Evolutionary conservation across 2,888 invertebrate genomes (phyloP), one percentile per base, ranked within the genome.

Genomic region (Flabesymbios commensalis): DNA sequence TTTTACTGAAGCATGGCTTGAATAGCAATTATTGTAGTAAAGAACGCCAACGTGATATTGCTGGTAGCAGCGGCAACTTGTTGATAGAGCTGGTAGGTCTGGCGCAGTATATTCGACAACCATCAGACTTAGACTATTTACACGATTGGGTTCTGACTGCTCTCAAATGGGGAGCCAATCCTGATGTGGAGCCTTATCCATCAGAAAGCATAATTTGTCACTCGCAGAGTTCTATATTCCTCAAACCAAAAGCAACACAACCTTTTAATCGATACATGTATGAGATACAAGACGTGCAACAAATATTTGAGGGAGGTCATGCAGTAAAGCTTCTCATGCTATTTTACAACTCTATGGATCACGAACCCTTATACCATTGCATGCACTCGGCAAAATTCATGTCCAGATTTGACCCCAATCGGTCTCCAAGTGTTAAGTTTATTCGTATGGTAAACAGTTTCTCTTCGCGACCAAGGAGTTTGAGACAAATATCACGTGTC

Each of bases 121-220:
- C 88, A 59, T 84, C 85, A 54, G 90, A 90, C 76, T 87, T 90
- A 74, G 85, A 87, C 68, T 88, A 88, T 77, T 87, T 90, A 57
- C 88, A 89, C 76, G 88, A 88, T 74, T 85, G 90, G 72, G 88
- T 89, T 2, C 81, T 88, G 64, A 89, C 89, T 1, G 84, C 90
- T 22, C 86, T 90, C 49, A 89, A 89, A 78, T 89, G 89, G 76
- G 90, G 90, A 55, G 90, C 90, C 43, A 87, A 90, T 84, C 89
- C 90, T 19, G 88, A 90, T 75, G 84, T 89, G 59, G 87, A 87
- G 70, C 84, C 89, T 39, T 80, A 83, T 64, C 81, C 81, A 42
- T 78, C 84, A 1, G 85, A 85, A 62, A 82, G 84, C 17, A 83
- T 84, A 74, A 85, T 85, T 62, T 84, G 84, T 69, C 85, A 85